Percentiles rank a stretch among this genome's conserved stretches.
Conservation (phyloP, 1,140 invertebrate genomes). For the Portunus trituberculatus region DNA sequence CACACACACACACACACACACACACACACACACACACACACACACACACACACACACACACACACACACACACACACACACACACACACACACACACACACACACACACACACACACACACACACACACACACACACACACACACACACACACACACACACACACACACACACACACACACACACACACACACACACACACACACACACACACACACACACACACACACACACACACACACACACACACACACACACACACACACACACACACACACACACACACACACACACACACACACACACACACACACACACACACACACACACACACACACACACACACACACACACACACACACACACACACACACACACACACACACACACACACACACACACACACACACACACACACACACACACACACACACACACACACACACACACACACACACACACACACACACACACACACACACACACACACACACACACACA, state of each 20-base stretch:
- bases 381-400: not conserved
- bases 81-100: slow-evolving; percentile 30
- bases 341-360: slow-evolving; percentile 6
- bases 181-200: not conserved
- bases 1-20: not conserved
- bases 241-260: not conserved
- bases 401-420: not conserved
- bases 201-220: slow-evolving; percentile 28
- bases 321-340: slow-evolving; percentile 28
- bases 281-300: not conserved
- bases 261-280: not conserved
- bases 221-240: slow-evolving; percentile 20
- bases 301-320: not conserved
- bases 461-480: not conserved
- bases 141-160: not conserved
- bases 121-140: not conserved
- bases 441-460: slow-evolving; percentile 12
- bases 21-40: not conserved
- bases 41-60: too few species aligned
- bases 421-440: slow-evolving; percentile 30
- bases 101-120: slow-evolving; percentile 12
- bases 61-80: not conserved
- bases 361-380: not conserved
- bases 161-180: not conserved
- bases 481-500: not conserved